phyloP scores from a whole-genome alignment of 2,888 invertebrate species.

The Cremastinae sp. region DNA sequence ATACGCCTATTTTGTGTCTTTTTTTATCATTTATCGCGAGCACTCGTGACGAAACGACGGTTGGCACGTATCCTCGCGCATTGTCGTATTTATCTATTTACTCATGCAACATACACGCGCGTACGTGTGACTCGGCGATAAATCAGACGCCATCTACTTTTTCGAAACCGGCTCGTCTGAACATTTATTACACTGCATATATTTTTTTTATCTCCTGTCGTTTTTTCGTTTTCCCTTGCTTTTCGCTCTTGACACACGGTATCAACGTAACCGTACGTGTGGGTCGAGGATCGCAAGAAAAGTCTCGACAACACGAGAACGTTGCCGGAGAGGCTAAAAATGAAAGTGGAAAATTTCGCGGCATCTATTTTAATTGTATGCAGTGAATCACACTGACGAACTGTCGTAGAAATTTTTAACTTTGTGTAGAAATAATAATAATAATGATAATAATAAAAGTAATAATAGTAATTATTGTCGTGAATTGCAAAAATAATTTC shows the following conservation, averaged over 20 bases:
- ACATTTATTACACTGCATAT: background rate
- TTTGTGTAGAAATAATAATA: background rate
- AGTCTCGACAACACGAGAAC: conserved; percentile 25
- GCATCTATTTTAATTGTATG: background rate
- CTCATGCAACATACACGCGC: background rate
- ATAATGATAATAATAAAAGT: background rate
- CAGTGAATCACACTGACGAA: conserved; percentile 4
- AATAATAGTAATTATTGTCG: background rate
- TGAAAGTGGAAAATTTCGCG: conserved; percentile 54
- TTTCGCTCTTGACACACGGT: background rate
- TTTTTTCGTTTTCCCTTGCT: background rate
- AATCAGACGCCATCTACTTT: background rate
- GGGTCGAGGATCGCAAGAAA: conserved; percentile 3
- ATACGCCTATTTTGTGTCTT: too few species aligned
- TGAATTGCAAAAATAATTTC: too few species aligned
- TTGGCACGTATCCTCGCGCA: too few species aligned
- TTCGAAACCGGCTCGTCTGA: background rate
- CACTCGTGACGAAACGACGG: too few species aligned
- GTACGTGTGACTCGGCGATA: conserved; percentile 34
- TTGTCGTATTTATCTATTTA: too few species aligned
- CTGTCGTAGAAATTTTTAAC: background rate
- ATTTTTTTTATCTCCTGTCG: background rate
- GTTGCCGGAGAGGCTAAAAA: background rate
- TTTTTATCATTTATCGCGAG: too few species aligned
- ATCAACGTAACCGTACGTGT: conserved; percentile 2